Evolutionary conservation across 2,113 vertebrate genomes (phyloP).

Genomic region (Callaeas wilsoni): DNA sequence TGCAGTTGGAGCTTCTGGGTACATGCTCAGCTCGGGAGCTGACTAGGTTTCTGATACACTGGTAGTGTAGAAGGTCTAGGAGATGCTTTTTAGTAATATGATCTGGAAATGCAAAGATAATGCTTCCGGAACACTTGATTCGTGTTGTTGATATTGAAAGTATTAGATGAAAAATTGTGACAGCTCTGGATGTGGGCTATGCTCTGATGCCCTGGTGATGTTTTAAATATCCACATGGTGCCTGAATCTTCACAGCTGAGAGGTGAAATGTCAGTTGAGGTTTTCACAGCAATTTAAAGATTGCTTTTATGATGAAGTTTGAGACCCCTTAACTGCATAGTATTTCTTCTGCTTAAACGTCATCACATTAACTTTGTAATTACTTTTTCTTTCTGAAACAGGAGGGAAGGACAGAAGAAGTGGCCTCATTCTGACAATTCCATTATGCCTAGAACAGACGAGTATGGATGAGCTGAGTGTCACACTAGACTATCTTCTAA

Average conservation of each 20-base stretch:
- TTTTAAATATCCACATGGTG: neutral
- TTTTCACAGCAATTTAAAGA: neutral
- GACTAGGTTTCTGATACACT: neutral
- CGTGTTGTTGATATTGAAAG: neutral
- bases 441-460: slow-evolving; percentile 94
- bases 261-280: neutral
- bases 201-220: neutral
- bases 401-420: slow-evolving; percentile 97
- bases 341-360: neutral
- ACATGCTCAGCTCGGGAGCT: neutral
- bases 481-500: slow-evolving; percentile 94
- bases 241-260: neutral
- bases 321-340: neutral
- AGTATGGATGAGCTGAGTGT: slow-evolving; percentile 97
- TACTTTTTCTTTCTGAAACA: slow-evolving; percentile 49
- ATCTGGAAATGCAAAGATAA: neutral
- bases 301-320: neutral
- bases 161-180: neutral
- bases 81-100: neutral
- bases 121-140: neutral
- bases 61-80: neutral
- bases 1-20: neutral
- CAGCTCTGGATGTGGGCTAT: neutral
- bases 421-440: slow-evolving; percentile 97
- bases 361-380: neutral